Evolutionary conservation across 1,140 invertebrate species (phyloP).

Genomic region (Rhynchophorus ferrugineus): DNA sequence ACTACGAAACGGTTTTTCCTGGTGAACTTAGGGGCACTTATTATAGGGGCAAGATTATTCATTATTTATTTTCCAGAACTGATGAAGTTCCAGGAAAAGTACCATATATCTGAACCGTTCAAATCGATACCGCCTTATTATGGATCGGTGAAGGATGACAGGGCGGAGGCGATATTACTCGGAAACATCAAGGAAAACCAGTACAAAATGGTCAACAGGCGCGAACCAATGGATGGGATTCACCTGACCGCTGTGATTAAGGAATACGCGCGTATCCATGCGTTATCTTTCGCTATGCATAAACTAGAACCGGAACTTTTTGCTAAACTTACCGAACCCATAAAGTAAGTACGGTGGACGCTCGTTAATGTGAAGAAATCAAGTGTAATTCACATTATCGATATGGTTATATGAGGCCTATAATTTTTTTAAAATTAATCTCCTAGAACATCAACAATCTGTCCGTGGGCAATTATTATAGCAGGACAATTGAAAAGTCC

Average conservation of each 20-base stretch:
- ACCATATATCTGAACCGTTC: constrained; percentile 25
- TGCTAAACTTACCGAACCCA: constrained; percentile 22
- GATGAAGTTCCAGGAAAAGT: constrained; percentile 17
- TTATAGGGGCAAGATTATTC: neutral
- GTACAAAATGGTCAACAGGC: constrained; percentile 44
- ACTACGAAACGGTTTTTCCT: constrained; percentile 24
- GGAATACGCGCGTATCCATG: constrained; percentile 48
- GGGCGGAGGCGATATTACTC: constrained; percentile 45
- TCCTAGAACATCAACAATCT: too few species aligned
- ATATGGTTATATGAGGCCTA: neutral
- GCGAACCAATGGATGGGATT: constrained; percentile 40
- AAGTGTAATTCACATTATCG: too few species aligned
- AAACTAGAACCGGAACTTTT: constrained; percentile 37
- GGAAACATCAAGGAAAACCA: constrained; percentile 45
- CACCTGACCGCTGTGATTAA: constrained; percentile 43
- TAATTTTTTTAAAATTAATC: neutral
- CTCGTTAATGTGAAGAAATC: too few species aligned
- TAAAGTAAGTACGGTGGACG: neutral
- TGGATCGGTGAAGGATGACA: constrained; percentile 33
- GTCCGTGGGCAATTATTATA: too few species aligned
- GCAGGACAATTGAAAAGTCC: too few species aligned
- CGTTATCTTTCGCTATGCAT: constrained; percentile 45
- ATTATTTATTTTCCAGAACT: constrained; percentile 15
- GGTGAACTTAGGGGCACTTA: neutral
- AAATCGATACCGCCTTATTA: constrained; percentile 36